Evolutionary conservation across 2,888 invertebrate genomes (phyloP).

Genomic region (Cephus pulcher): DNA sequence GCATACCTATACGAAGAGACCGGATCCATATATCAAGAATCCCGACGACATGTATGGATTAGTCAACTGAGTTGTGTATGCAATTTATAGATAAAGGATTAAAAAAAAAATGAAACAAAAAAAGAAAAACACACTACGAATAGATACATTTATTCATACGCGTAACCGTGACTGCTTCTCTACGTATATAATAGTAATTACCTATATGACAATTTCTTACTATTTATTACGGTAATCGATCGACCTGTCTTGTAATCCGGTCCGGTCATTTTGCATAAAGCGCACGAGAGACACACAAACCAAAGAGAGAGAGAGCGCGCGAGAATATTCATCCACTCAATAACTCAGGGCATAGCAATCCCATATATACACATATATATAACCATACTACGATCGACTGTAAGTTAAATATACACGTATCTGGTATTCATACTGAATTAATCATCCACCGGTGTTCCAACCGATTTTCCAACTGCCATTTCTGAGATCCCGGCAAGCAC

Average conservation of each 20-base stretch:
- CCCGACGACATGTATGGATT: background rate
- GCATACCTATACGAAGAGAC: background rate
- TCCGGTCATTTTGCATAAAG: slow-evolving; percentile 1
- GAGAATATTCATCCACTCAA: background rate
- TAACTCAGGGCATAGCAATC: background rate
- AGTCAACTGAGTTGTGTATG: background rate
- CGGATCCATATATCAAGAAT: background rate
- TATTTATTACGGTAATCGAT: background rate
- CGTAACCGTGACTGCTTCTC: background rate
- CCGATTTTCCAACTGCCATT: background rate
- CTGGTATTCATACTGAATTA: background rate
- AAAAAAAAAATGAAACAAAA: background rate
- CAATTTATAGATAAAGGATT: background rate
- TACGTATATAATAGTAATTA: background rate
- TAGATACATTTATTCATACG: background rate
- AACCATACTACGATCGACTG: background rate
- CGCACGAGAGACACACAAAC: background rate
- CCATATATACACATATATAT: background rate
- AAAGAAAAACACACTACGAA: background rate
- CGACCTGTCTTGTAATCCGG: background rate
- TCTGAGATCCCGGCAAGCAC: background rate
- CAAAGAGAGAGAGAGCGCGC: background rate
- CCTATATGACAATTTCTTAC: background rate
- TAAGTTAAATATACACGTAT: background rate
- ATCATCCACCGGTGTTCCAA: background rate